These are phyloP conservation scores for Brachionus rotundiformis DNA, from an alignment of 1,140 invertebrate genomes.

Conservation along the genomic window DNA sequence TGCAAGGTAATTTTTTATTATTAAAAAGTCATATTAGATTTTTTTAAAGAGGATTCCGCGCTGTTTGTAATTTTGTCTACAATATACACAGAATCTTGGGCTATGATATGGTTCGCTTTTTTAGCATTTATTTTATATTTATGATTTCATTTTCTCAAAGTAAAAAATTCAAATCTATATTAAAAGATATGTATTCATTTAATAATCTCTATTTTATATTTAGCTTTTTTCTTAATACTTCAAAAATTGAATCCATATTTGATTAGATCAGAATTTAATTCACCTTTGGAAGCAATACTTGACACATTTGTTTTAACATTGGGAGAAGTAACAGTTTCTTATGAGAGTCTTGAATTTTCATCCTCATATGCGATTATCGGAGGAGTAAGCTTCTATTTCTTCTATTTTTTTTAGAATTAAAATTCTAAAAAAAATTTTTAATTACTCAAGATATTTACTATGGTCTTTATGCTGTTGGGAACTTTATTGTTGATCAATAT, in stretches of 20 bases:
- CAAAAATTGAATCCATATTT: background rate
- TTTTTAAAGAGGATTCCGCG: conserved; percentile 83
- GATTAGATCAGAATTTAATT: conserved; percentile 61
- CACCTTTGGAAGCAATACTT: conserved; percentile 86
- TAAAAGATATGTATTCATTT: too few relatives aligned
- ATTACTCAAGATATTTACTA: conserved; percentile 77
- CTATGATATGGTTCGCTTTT: conserved; percentile 89
- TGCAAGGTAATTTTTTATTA: conserved; percentile 42
- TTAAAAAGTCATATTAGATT: conserved; percentile 25
- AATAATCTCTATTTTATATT: too few relatives aligned
- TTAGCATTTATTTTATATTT: conserved; percentile 92
- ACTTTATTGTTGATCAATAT: conserved; percentile 93
- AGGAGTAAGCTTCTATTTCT: conserved; percentile 75
- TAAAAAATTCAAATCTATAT: too few relatives aligned
- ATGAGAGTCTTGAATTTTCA: conserved; percentile 81
- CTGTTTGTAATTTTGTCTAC: conserved; percentile 95
- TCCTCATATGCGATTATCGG: conserved; percentile 78
- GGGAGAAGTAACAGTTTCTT: conserved; percentile 92
- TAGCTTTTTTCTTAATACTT: conserved; percentile 48
- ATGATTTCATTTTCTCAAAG: conserved; percentile 96
- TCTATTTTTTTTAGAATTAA: too few relatives aligned
- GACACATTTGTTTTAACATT: conserved; percentile 97
- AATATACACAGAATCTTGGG: conserved; percentile 99
- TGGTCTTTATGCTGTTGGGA: conserved; percentile 93
- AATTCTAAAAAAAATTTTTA: background rate